Base-by-base conservation (phyloP, 2,113 vertebrate genomes). In the Hucho hucho region DNA sequence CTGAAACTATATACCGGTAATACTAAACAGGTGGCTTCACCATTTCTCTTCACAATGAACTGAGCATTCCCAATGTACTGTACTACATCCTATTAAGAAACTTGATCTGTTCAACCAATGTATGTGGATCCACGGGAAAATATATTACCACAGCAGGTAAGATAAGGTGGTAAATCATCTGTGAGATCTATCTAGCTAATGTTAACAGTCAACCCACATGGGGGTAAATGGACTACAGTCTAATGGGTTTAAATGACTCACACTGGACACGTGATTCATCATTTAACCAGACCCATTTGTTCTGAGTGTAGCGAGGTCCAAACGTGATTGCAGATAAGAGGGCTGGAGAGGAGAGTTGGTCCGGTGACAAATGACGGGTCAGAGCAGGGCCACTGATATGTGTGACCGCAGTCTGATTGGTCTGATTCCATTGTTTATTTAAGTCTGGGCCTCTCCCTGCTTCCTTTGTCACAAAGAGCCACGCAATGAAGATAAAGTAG, bases 391-490 rank as follows among this genome's bases (percentile, higher is more conserved):
- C 77, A 79, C 29, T 22, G 75, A 56, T 69, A 69, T 85, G 78
- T 86, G 70, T 84, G 81, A 77, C 79, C 67, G 3, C 74, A 84
- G 75, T 32, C 69, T 71, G 37, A 9, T 43, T 43, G 37, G 37
- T 43, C 37, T 43, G 75, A 86, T 81, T 87, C 63, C 14, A 18
- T 6, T 90, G 86, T 91, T 92, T 91, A 81, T 85, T 84, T 88
- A 84, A 86, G 59, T 63, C 75, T 18, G 71, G 37, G 74, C 73
- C n/a, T 86, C 81, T 86, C 81, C 80, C 75, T 70, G 79, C 80
- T 79, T 81, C 85, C 85, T 85, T 93, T 90, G 87, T 89, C 85
- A 78, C 84, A 75, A 75, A 84, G 73, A 61, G 72, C 72, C 65
- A 56, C 83, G 79, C 46, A 32, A 86, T 63, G 43, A 28, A 70